A percentile compares a stretch with the other conserved stretches of the same genome.
phyloP scores from a whole-genome alignment of 2,797 vertebrate genomes.

The Syndactyla subalaris region DNA sequence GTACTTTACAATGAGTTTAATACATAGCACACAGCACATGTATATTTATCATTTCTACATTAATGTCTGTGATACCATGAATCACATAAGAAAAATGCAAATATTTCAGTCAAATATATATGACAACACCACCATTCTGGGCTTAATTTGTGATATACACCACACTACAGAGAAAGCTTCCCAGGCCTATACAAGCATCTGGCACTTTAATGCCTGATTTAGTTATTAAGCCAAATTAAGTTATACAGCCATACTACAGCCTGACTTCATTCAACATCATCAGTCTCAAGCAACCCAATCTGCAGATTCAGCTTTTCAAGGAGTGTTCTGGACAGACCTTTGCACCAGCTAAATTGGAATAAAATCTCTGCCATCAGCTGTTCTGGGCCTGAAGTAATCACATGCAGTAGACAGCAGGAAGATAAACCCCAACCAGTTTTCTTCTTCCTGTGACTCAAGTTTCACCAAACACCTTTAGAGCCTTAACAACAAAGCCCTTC shows the following conservation, averaged over 20 bases:
- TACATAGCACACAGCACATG: accelerated
- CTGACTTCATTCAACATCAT: background rate
- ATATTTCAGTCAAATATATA: background rate
- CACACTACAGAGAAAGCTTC: background rate
- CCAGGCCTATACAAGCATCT: background rate
- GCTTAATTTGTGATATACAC: background rate
- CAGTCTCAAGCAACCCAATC: background rate
- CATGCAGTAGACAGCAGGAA: background rate
- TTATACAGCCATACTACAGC: background rate
- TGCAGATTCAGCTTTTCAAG: background rate
- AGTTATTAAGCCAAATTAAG: background rate
- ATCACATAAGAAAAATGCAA: background rate
- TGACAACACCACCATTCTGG: background rate
- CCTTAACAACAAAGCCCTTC: background rate
- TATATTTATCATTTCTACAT: background rate
- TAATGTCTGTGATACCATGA: accelerated
- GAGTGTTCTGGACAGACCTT: background rate
- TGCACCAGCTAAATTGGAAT: background rate
- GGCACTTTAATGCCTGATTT: background rate
- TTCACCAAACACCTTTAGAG: background rate
- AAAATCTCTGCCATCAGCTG: background rate
- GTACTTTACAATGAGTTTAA: background rate
- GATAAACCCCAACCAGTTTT: background rate
- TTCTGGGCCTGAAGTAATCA: background rate
- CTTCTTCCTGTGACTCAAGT: background rate